Evolutionary conservation across 2,888 invertebrate species (phyloP).

Genomic region (Acleris cristana): DNA sequence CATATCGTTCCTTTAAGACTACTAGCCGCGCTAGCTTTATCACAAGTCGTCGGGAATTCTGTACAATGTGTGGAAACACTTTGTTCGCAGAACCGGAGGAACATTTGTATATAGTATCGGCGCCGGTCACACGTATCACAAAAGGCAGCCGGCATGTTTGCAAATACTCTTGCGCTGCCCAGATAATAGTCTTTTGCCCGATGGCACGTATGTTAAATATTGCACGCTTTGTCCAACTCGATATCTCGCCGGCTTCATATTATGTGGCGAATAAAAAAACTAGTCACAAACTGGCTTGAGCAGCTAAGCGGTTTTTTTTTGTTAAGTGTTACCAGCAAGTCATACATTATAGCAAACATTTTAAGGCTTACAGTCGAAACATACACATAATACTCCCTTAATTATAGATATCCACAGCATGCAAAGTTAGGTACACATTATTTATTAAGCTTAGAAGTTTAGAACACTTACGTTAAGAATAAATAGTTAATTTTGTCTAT

Average conservation of each 20-base stretch:
- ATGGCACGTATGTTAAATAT: constrained; percentile 7
- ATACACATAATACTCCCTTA: too few species aligned
- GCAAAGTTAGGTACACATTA: too few species aligned
- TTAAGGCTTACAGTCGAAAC: too few species aligned
- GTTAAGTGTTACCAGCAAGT: too few species aligned
- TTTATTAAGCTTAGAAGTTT: too few species aligned
- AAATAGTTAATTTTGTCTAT: too few species aligned
- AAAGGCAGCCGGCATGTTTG: neutral
- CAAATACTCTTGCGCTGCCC: neutral
- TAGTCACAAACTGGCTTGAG: constrained; percentile 6
- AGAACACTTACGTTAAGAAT: too few species aligned
- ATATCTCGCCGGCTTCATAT: constrained; percentile 7
- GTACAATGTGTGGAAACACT: neutral
- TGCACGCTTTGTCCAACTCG: constrained; percentile 16
- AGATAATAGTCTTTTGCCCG: constrained; percentile 4
- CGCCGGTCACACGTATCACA: constrained; percentile 19
- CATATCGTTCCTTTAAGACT: neutral
- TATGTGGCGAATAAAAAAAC: constrained; percentile 11
- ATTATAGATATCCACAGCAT: too few species aligned
- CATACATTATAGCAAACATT: too few species aligned
- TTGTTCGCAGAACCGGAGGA: constrained; percentile 1
- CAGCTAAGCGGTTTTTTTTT: too few species aligned
- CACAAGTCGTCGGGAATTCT: neutral
- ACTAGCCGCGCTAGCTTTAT: neutral
- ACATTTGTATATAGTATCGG: constrained; percentile 21